Evolutionary conservation across 1,140 invertebrate genomes (phyloP).

Genomic region (Nomia melanderi): DNA sequence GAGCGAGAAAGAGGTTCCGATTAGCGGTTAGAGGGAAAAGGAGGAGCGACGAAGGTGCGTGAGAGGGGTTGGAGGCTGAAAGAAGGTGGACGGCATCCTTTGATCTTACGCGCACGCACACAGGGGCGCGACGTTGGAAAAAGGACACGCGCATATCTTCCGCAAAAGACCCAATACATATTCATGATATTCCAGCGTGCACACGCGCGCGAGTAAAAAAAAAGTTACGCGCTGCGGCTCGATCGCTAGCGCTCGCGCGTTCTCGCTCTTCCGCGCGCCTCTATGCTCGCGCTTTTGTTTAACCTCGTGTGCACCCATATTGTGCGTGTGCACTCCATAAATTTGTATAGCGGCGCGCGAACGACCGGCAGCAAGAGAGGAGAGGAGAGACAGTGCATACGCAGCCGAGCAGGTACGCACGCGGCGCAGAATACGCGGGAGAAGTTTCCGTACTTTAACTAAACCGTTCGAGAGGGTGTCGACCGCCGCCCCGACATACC

Average conservation of each 20-base stretch:
- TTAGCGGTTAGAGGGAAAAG: constrained; percentile 57
- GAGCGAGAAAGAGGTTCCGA: not conserved
- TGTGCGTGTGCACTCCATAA: constrained; percentile 68
- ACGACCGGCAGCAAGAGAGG: no score
- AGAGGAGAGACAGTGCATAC: not conserved
- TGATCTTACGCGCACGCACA: constrained; percentile 61
- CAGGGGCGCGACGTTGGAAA: constrained; percentile 55
- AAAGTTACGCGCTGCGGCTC: constrained; percentile 7
- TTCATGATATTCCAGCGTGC: constrained; percentile 59
- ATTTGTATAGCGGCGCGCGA: constrained; percentile 53
- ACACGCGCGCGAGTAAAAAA: constrained; percentile 44
- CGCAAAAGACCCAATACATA: constrained; percentile 63
- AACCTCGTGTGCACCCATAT: constrained; percentile 52
- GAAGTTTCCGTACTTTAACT: constrained; percentile 66
- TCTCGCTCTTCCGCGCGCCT: not conserved
- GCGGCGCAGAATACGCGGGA: constrained; percentile 57
- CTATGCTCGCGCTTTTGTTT: not conserved
- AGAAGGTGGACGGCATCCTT: constrained; percentile 64
- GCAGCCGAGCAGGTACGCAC: constrained; percentile 32
- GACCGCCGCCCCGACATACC: not conserved
- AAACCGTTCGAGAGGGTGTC: constrained; percentile 48
- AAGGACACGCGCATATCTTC: constrained; percentile 66
- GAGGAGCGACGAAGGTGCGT: constrained; percentile 19
- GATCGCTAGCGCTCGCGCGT: constrained; percentile 7
- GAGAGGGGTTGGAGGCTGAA: constrained; percentile 20